Conservation (phyloP, 1,140 invertebrate species). For the Glossosoma conforme region DNA sequence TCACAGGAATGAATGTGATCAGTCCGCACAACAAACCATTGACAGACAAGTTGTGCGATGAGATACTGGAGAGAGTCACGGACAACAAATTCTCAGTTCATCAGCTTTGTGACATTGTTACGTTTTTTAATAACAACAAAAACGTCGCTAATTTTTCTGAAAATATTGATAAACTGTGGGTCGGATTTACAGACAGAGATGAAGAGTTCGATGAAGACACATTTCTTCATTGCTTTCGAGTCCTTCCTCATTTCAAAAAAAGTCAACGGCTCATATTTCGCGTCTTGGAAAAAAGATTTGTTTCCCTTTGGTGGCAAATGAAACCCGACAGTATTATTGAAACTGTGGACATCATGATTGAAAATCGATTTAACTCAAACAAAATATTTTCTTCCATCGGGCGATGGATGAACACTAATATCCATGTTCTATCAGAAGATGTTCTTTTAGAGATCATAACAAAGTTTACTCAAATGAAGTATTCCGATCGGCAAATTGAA, state of each 20-base stretch:
- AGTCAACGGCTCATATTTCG: slow-evolving; percentile 59
- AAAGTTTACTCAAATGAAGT: slow-evolving; percentile 51
- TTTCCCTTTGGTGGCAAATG: slow-evolving; percentile 55
- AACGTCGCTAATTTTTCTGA: slow-evolving; percentile 45
- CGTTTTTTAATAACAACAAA: slow-evolving; percentile 43
- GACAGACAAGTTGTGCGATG: slow-evolving; percentile 55
- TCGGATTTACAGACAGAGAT: slow-evolving; percentile 57
- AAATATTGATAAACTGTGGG: slow-evolving; percentile 63
- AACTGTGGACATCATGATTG: slow-evolving; percentile 49
- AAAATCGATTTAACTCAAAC: slow-evolving; percentile 42
- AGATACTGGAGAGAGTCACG: slow-evolving; percentile 55
- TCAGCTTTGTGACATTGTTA: slow-evolving; percentile 57
- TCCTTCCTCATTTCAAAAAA: slow-evolving; percentile 54
- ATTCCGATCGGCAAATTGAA: slow-evolving; percentile 51
- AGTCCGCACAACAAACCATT: slow-evolving; percentile 46
- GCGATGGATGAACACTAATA: slow-evolving; percentile 58
- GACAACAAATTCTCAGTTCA: slow-evolving; percentile 57
- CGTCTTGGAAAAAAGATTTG: slow-evolving; percentile 58
- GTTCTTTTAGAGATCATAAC: slow-evolving; percentile 56
- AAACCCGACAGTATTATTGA: slow-evolving; percentile 50
- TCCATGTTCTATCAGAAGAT: slow-evolving; percentile 56
- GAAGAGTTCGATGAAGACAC: slow-evolving; percentile 55
- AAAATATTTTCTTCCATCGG: slow-evolving; percentile 48
- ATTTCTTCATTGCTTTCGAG: slow-evolving; percentile 54
- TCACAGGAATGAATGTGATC: slow-evolving; percentile 42